These are phyloP conservation scores for Perca flavescens DNA, from an alignment of 2,113 vertebrate genomes.

Conservation along the genomic window DNA sequence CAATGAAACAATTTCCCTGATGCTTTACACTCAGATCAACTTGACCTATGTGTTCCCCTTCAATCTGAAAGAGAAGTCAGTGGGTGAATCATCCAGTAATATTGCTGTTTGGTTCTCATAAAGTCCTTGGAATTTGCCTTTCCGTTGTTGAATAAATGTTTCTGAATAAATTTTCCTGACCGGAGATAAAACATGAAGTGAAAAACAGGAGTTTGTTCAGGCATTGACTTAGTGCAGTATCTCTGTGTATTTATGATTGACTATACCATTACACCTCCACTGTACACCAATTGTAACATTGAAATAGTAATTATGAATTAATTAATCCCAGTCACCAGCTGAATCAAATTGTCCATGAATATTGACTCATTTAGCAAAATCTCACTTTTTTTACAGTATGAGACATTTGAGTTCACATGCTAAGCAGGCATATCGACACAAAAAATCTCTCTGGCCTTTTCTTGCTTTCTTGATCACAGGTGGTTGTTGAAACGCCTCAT, in stretches of 20 bases:
- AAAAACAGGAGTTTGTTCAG: background rate
- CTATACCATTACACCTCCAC: too few relatives aligned
- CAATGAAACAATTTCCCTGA: background rate
- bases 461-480: background rate
- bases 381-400: too few relatives aligned
- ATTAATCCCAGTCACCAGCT: background rate
- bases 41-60: background rate
- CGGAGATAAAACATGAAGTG: background rate
- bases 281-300: background rate
- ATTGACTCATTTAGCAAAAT: background rate
- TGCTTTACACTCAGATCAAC: background rate
- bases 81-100: background rate
- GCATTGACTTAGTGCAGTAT: background rate
- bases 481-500: conserved; percentile 1
- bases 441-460: background rate
- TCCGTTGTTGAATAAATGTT: background rate
- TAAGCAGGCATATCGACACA: background rate
- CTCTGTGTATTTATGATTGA: background rate
- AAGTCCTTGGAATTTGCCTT: background rate
- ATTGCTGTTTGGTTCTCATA: background rate
- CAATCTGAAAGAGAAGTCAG: background rate
- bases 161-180: background rate
- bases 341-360: background rate
- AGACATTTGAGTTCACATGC: too few relatives aligned
- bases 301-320: background rate